Evolutionary conservation across 2,113 vertebrate species (phyloP).

Genomic region (Gymnobelideus leadbeateri): DNA sequence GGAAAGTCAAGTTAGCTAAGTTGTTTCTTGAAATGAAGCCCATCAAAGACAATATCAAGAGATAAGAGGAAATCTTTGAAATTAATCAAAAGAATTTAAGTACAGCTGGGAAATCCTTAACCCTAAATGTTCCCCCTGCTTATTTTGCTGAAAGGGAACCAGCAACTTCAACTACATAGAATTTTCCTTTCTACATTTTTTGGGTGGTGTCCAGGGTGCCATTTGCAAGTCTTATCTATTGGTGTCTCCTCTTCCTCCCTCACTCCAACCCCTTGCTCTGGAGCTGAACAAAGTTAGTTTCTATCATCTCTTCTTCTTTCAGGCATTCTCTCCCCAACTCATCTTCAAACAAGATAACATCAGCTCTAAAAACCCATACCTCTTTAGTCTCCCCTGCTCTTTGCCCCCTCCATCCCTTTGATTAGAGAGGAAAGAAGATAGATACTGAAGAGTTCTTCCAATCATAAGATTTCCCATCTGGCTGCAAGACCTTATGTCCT

Average conservation of each 20-base stretch:
- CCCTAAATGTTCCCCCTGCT: background rate
- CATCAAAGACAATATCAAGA: background rate
- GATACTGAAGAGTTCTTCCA: background rate
- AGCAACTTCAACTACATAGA: background rate
- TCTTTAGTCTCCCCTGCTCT: accelerated
- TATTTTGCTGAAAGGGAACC: background rate
- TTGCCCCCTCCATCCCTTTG: background rate
- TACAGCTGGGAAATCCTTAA: background rate
- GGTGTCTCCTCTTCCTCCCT: background rate
- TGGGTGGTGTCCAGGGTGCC: accelerated
- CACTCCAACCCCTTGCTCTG: background rate
- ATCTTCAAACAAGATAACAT: background rate
- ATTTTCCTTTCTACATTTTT: background rate
- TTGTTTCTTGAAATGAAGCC: background rate
- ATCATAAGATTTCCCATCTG: background rate
- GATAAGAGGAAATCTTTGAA: background rate
- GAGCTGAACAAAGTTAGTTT: background rate
- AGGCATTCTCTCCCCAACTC: background rate
- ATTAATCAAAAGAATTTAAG: background rate
- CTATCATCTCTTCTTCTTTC: background rate
- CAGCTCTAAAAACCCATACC: accelerated
- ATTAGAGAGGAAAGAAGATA: background rate
- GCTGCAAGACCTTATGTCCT: background rate
- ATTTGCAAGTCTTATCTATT: background rate
- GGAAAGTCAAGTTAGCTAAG: background rate